A percentile compares a stretch with the other conserved stretches of the same genome.
Evolutionary conservation across 2,888 invertebrate genomes (phyloP).

Genomic region (Galerucella nymphaeae): DNA sequence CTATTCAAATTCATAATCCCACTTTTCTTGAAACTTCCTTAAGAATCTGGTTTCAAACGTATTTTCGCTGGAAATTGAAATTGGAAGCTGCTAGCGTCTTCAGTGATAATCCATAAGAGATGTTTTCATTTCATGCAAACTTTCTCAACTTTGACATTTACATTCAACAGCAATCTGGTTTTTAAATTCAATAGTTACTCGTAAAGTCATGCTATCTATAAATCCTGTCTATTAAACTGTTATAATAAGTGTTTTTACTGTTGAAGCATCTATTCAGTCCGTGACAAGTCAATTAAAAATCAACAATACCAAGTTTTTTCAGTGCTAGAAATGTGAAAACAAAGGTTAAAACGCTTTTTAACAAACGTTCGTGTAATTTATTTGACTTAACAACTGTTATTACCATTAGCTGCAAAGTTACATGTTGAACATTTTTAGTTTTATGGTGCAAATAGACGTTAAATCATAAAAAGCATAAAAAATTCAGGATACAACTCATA

Average conservation of each 20-base stretch:
- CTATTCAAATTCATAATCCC: too few species aligned
- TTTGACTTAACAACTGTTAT: conserved; percentile 9
- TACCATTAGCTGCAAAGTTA: neutral
- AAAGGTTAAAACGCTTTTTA: neutral
- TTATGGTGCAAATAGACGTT: neutral
- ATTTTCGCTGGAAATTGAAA: too few species aligned
- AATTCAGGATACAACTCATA: neutral
- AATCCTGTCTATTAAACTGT: neutral
- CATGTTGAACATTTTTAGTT: conserved; percentile 5
- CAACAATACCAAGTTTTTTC: neutral
- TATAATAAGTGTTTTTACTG: neutral
- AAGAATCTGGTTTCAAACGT: too few species aligned
- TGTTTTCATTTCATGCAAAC: too few species aligned
- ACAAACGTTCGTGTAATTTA: conserved; percentile 2
- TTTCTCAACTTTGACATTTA: too few species aligned
- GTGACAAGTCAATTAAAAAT: neutral
- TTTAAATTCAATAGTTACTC: too few species aligned
- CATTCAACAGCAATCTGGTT: too few species aligned
- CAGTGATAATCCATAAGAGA: too few species aligned
- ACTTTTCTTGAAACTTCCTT: too few species aligned
- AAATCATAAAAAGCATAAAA: neutral
- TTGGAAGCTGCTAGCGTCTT: too few species aligned
- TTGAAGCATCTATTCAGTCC: neutral
- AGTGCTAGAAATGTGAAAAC: neutral
- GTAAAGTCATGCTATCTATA: too few species aligned